Conservation (phyloP, 2,113 vertebrate genomes). For the Smithornis capensis region DNA sequence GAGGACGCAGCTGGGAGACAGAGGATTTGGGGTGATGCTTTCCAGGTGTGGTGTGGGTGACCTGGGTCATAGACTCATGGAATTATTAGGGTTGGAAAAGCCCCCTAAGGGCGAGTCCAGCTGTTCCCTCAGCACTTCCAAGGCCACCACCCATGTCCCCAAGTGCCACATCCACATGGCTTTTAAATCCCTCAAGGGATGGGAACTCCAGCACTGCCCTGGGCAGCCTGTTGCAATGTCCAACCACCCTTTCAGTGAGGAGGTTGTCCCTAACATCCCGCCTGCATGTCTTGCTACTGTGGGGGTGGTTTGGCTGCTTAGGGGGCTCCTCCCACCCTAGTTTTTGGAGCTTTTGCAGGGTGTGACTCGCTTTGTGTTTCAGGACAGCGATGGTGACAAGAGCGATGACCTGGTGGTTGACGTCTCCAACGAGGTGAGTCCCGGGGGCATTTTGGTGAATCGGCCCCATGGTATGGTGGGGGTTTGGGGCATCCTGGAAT, state of each 20-base stretch:
- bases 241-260: neutral
- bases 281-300: neutral
- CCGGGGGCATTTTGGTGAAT: fast-evolving
- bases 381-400: conserved; percentile 98
- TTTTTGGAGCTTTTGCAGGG: fast-evolving
- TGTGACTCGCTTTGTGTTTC: neutral
- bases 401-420: conserved; percentile 96
- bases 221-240: neutral
- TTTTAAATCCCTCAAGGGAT: neutral
- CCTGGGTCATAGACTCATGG: fast-evolving
- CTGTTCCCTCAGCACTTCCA: neutral
- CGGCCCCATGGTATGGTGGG: fast-evolving
- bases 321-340: fast-evolving
- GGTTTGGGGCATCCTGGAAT: fast-evolving
- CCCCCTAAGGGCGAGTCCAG: fast-evolving
- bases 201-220: neutral
- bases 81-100: neutral
- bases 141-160: neutral
- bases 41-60: fast-evolving
- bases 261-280: neutral
- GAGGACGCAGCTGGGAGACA: neutral
- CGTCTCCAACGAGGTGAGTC: conserved; percentile 90
- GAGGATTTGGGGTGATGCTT: fast-evolving
- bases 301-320: fast-evolving
- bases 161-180: neutral